Evolutionary conservation across 2,113 vertebrate genomes (phyloP).

Genomic region (Oenanthe oenanthe): DNA sequence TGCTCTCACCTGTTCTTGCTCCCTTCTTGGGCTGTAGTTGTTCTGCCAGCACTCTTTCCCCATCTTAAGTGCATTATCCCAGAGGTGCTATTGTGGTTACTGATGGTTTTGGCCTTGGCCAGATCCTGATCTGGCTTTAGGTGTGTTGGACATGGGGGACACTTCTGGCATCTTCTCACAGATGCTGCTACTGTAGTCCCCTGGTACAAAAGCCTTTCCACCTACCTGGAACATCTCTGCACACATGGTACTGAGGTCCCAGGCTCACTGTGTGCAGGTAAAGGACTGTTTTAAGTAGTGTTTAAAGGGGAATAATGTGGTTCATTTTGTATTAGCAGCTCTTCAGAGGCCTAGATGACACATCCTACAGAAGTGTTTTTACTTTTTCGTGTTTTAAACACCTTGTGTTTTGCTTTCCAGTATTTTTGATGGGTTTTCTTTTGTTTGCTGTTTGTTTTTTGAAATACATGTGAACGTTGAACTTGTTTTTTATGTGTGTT

Average conservation of each 20-base stretch:
- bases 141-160: rapidly evolving
- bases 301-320: not conserved
- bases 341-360: not conserved
- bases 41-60: not conserved
- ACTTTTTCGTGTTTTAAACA: not conserved
- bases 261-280: not conserved
- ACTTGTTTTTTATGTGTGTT: not conserved
- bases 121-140: not conserved
- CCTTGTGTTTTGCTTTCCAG: rapidly evolving
- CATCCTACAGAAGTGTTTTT: not conserved
- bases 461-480: not conserved
- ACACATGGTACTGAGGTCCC: not conserved
- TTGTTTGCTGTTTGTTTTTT: not conserved
- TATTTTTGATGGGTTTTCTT: not conserved
- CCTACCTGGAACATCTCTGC: rapidly evolving
- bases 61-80: rapidly evolving
- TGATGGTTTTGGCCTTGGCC: not conserved
- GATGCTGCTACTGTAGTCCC: not conserved
- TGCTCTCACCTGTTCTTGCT: not conserved
- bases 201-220: not conserved
- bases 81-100: rapidly evolving
- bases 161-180: not conserved
- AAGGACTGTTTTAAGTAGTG: not conserved
- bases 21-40: not conserved
- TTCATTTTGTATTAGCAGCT: not conserved